Evolutionary conservation across 1,140 invertebrate genomes (phyloP).

Genomic region (Drosophila saltans): DNA sequence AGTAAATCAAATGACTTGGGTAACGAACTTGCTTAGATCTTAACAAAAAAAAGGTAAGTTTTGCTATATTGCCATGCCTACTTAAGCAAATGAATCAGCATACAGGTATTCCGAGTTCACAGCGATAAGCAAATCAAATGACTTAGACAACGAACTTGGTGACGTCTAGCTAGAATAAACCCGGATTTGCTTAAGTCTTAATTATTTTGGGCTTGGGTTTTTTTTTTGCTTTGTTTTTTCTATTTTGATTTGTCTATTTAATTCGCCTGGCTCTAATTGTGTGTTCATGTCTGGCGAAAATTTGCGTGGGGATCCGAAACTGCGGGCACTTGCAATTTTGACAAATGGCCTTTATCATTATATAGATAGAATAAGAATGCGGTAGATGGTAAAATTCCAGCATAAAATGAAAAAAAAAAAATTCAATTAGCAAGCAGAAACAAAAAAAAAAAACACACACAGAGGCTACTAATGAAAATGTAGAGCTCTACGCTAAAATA

Average conservation of each 20-base stretch:
- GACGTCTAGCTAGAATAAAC: slow-evolving; percentile 28
- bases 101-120: not conserved
- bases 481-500: slow-evolving; percentile 46
- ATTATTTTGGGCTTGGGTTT: slow-evolving; percentile 24
- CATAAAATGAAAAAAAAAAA: slow-evolving; percentile 7
- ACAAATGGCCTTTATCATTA: slow-evolving; percentile 51
- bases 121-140: slow-evolving; percentile 8
- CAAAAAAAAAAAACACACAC: slow-evolving; percentile 12
- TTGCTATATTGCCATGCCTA: not conserved
- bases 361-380: slow-evolving; percentile 30
- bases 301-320: slow-evolving; percentile 31
- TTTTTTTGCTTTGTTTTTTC: slow-evolving; percentile 29
- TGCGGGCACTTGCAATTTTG: slow-evolving; percentile 33
- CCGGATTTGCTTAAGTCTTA: slow-evolving; percentile 47
- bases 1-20: not conserved
- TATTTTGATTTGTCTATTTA: slow-evolving; percentile 19
- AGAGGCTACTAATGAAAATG: slow-evolving; percentile 30
- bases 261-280: slow-evolving; percentile 8
- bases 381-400: slow-evolving; percentile 27
- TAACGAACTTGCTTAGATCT: too few relatives aligned
- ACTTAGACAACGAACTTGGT: slow-evolving; percentile 13
- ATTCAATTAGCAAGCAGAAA: slow-evolving; percentile 54
- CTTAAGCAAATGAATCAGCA: slow-evolving; percentile 2
- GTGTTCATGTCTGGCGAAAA: slow-evolving; percentile 27
- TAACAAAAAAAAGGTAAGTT: too few relatives aligned